Evolutionary conservation across 2,888 invertebrate species (phyloP), one percentile per base, ranked within the genome.

Genomic region (Congeria kusceri): DNA sequence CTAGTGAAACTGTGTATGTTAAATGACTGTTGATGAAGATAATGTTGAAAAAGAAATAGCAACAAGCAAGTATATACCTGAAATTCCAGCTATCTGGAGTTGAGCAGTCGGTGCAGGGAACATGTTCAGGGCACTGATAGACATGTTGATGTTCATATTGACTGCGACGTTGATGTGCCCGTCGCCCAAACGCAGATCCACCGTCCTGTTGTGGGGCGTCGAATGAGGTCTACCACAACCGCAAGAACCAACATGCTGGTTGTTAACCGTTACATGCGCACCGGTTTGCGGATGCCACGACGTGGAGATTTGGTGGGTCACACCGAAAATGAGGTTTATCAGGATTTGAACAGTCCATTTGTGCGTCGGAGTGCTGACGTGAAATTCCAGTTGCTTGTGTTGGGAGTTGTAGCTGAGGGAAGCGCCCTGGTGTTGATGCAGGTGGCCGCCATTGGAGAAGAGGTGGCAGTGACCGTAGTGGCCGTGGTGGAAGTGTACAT

Each of bases 231-330:
- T 47, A 3, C 66, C 66, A 2, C 66, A 39, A 0, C 57, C 64
- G 11, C 67, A 76, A 1, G 82, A 78, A 7, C 65, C 82, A 5
- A 70, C 63, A 11, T 58, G 61, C 5, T 78, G 71, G 47, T 79
- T 79, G 61, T 83, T 83, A 0, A 83, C 44, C 25, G 57, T 39
- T 3, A 83, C 13, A 63, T 73, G 73, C 3, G 71, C 74, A 15
- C 81, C 81, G 0, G 63, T 67, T 0, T 83, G 78, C 3, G 78
- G 82, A 73, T 83, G 82, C 82, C 82, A 83, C 0, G 78, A 79
- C 7, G 72, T 66, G 3, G 78, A 59, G 11, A 83, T 67, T 62
- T 64, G 61, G 63, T 83, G 78, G 46, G 62, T 66, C 20, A 49
- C 58, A 23, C 47, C 46, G 3, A 9, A 29, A 1, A 29, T 59